A percentile compares a stretch with the other conserved stretches of the same genome.
These are phyloP conservation scores for Hydractinia echinata DNA, from an alignment of 30 jellyfish, hydroid and myxozoan species.

Conservation along the genomic window DNA sequence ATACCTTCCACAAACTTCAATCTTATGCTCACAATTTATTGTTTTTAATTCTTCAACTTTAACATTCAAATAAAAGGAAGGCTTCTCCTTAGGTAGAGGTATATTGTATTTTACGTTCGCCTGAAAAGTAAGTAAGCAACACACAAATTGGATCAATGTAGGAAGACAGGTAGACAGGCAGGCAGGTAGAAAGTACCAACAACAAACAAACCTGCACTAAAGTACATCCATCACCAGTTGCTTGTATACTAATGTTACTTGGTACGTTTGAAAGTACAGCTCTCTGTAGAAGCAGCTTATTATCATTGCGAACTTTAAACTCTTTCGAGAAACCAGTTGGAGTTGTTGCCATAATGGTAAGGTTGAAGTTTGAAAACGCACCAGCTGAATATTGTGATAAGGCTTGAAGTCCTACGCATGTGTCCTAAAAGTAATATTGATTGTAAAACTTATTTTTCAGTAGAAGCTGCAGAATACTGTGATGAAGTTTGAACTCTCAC, in stretches of 20 bases:
- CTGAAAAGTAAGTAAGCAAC: background rate
- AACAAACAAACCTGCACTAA: slow-evolving; percentile 11
- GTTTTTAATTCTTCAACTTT: background rate
- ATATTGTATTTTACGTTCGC: slow-evolving; percentile 4
- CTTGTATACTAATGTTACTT: slow-evolving; percentile 8
- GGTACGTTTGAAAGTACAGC: background rate
- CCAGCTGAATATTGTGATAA: slow-evolving; percentile 15
- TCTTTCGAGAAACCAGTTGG: background rate
- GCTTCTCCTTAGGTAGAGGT: background rate
- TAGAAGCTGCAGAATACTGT: no score
- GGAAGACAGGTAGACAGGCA: background rate
- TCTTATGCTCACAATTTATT: background rate
- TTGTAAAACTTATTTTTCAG: no score
- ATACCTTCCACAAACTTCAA: slow-evolving; percentile 9
- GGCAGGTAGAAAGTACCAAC: background rate
- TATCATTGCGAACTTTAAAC: background rate
- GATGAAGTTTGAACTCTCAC: no score
- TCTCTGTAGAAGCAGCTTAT: slow-evolving; percentile 19
- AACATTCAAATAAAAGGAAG: slow-evolving; percentile 2
- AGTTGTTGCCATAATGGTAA: background rate
- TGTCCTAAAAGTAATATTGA: slow-evolving; percentile 9
- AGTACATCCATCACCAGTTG: slow-evolving; percentile 45
- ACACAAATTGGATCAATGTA: background rate
- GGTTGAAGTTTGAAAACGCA: background rate
- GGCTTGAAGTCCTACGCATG: slow-evolving; percentile 31